A percentile compares a stretch with the other conserved stretches of the same genome.
Conservation (phyloP, 2,797 vertebrate species). For the Buceros bicornis region DNA sequence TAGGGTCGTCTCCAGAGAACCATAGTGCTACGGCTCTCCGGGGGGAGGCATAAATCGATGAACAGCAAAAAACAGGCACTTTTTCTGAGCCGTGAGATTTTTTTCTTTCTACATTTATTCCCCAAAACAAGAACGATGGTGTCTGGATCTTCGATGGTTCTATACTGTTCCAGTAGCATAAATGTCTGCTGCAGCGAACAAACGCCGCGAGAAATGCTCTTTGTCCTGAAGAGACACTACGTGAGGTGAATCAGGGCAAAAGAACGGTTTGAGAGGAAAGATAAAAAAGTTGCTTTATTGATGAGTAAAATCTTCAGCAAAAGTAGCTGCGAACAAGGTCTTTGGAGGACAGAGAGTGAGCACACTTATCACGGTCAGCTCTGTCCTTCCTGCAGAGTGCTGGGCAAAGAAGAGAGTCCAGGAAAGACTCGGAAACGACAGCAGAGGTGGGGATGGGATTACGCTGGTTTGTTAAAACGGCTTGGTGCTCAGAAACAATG, state of each 20-base stretch:
- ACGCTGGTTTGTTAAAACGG: background rate
- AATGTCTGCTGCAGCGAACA: background rate
- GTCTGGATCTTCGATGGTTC: background rate
- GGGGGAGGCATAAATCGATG: background rate
- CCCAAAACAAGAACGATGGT: background rate
- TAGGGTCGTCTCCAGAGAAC: background rate
- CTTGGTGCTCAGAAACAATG: background rate
- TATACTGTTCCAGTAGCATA: background rate
- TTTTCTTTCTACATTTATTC: background rate
- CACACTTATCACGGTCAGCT: background rate
- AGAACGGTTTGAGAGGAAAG: background rate
- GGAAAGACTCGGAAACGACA: background rate
- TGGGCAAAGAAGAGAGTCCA: fast-evolving
- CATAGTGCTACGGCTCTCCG: background rate
- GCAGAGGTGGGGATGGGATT: background rate
- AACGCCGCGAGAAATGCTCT: background rate
- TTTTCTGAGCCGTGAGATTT: background rate
- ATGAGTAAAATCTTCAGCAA: background rate
- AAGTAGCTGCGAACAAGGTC: background rate
- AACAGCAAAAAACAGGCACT: background rate
- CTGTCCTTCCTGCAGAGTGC: background rate
- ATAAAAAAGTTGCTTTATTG: fast-evolving
- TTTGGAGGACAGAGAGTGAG: background rate
- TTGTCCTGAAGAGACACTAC: background rate
- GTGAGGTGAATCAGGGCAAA: background rate